phyloP scores from a whole-genome alignment of 2,113 vertebrate species.

The Stomatorhinus ivindoensis region DNA sequence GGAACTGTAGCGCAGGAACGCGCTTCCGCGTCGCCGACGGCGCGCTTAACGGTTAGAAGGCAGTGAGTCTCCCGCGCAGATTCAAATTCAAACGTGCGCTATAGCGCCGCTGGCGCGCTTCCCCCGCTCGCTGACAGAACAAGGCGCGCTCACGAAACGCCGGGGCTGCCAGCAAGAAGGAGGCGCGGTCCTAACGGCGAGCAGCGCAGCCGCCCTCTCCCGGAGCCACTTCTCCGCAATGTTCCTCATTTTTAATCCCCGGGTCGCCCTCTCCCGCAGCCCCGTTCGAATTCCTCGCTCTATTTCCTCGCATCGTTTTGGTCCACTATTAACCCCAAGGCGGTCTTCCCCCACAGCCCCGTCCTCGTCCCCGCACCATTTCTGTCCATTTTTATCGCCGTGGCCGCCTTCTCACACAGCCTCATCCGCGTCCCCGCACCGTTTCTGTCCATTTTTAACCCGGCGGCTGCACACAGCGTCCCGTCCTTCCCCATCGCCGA shows the following conservation, averaged over 20 bases:
- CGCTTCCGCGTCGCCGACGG: not conserved
- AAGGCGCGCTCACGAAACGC: conserved; percentile 41
- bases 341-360: not conserved
- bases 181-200: not conserved
- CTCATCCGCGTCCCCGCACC: not conserved
- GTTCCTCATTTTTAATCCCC: not conserved
- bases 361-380: not conserved
- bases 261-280: not conserved
- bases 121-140: conserved; percentile 58
- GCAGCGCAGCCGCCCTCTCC: not conserved
- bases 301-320: not conserved
- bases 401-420: not conserved
- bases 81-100: conserved; percentile 65
- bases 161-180: not conserved
- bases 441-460: not conserved
- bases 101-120: conserved; percentile 36
- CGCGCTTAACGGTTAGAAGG: conserved; percentile 4
- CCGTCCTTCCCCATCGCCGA: not conserved
- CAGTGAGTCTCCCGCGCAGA: conserved; percentile 53
- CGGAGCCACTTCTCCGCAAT: not conserved
- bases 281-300: not conserved
- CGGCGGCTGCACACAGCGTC: not conserved
- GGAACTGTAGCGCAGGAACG: not conserved
- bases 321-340: not conserved
- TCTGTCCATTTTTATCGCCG: not conserved